Percentiles rank a stretch among this genome's conserved stretches.
Evolutionary conservation across 2,888 invertebrate genomes (phyloP).

Genomic region (Antheraea yamamai): DNA sequence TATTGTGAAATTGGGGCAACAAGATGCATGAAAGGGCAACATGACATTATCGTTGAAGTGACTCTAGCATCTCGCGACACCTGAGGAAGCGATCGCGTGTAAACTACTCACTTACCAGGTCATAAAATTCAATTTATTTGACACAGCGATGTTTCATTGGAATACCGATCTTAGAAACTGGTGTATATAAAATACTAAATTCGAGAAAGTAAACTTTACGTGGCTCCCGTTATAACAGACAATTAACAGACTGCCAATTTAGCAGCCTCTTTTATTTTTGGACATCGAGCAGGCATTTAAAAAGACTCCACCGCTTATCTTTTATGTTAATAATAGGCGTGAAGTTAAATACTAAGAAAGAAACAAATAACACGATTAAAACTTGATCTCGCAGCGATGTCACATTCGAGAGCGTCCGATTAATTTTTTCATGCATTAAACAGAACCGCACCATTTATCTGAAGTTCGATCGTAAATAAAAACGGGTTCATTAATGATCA

Average conservation of each 20-base stretch:
- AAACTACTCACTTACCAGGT: constrained; percentile 1
- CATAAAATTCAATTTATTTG: constrained; percentile 5
- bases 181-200: background rate
- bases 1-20: background rate
- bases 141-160: background rate
- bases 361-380: constrained; percentile 17
- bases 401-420: constrained; percentile 50
- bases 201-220: background rate
- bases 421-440: constrained; percentile 53
- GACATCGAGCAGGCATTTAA: background rate
- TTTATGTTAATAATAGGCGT: constrained; percentile 12
- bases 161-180: background rate
- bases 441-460: constrained; percentile 62
- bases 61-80: background rate
- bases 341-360: constrained; percentile 6
- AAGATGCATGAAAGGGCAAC: background rate
- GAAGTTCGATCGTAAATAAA: constrained; percentile 66
- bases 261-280: background rate
- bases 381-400: constrained; percentile 39
- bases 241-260: background rate
- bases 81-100: background rate
- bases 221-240: background rate
- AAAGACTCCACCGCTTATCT: constrained; percentile 3
- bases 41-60: background rate
- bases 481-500: constrained; percentile 74